A percentile compares a stretch with the other conserved stretches of the same genome.
Evolutionary conservation across 2,797 vertebrate species (phyloP).

Genomic region (Okamejei kenojei): DNA sequence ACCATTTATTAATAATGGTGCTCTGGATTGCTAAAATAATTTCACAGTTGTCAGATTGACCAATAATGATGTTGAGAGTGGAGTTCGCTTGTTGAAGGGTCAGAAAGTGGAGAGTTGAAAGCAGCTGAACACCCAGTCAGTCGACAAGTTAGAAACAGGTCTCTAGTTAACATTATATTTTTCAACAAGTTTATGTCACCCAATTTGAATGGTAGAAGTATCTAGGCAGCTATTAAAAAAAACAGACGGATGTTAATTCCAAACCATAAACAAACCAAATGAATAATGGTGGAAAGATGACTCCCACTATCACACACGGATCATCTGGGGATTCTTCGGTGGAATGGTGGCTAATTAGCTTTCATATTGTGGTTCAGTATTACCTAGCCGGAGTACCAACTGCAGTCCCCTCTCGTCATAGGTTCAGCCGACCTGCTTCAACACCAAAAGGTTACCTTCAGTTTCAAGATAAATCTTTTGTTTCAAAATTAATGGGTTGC

Average conservation of each 20-base stretch:
- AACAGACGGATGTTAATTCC: background rate
- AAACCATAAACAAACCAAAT: background rate
- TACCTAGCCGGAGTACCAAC: background rate
- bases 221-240: background rate
- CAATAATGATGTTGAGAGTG: background rate
- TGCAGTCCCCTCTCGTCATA: too few relatives aligned
- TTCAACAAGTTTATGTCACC: background rate
- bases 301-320: background rate
- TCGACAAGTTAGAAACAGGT: background rate
- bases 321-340: background rate
- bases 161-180: background rate
- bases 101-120: background rate
- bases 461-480: background rate
- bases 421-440: background rate
- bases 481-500: conserved; percentile 15
- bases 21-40: background rate
- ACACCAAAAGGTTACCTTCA: background rate
- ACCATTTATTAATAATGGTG: background rate
- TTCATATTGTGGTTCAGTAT: background rate
- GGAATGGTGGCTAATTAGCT: background rate
- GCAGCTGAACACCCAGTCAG: background rate
- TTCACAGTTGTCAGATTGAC: background rate
- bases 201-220: background rate
- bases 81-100: too few relatives aligned
- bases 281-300: conserved; percentile 22